Base-by-base conservation (phyloP, 2,888 invertebrate species). In the Drosophila setosimentum region DNA sequence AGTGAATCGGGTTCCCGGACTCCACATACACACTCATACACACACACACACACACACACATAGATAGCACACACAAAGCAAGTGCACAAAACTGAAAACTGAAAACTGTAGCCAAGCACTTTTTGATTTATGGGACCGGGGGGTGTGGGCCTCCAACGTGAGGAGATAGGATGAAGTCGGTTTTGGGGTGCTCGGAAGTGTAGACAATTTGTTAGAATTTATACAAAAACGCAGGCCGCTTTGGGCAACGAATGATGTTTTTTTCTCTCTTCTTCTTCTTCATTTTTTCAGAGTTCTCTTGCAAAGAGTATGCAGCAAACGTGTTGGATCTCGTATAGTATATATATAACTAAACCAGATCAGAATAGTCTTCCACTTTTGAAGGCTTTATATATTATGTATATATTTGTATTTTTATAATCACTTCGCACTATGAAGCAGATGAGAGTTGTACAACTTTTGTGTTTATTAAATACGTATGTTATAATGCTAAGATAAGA, bases 131-230 rank as follows among this genome's bases (percentile, higher is more conserved):
- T 77, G 71, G 53, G 67, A 54, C 76, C 35, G 51, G 48, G 40
- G 59, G 42, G 16, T 24, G 3, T 5, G 33, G 60, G 30, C 10
- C n/a, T 8, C 16, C 18, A 18, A n/a, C 30, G 13, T 45, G 42
- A 4, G 42, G 18, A 50, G 27, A 37, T 16, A 13, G 62, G 21
- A 32, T 42, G 69, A 66, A 54, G 61, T 37, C 49, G 67, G 66
- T 42, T 68, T 51, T 24, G 45, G 73, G 72, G 55, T 63, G 80
- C 69, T 75, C 87, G 87, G 90, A 87, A 87, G 90, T 87, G 87
- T 87, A 87, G 87, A 87, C 90, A 87, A 87, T 87, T 87, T 87
- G 87, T 87, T 87, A 90, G 87, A 87, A 88, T 87, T 90, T 87
- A 82, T 88, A 88, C 80, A 85, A 85, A 87, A 87, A 79, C 77